Conservation (phyloP, 1,140 invertebrate genomes). For the Homalodisca vitripennis region DNA sequence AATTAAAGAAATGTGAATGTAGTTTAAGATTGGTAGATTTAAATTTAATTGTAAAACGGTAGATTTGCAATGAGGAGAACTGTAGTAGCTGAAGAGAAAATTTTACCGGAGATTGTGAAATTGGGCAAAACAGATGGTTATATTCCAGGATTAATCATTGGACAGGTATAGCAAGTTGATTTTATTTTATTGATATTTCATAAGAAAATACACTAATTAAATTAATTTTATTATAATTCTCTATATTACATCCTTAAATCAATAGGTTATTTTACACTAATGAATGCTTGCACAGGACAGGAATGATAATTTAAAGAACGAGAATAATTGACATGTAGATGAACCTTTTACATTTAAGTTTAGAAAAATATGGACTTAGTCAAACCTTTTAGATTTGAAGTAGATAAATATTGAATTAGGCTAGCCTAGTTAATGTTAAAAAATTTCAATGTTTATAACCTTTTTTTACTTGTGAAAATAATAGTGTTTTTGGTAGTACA, state of each 20-base stretch:
- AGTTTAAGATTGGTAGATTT: no score
- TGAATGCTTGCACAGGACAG: neutral
- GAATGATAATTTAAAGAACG: neutral
- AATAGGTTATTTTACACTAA: neutral
- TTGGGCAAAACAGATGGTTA: constrained; percentile 28
- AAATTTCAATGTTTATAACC: no score
- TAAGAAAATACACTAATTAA: neutral
- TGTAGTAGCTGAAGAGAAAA: constrained; percentile 28
- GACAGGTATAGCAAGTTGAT: constrained; percentile 26
- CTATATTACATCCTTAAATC: neutral
- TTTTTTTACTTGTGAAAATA: no score
- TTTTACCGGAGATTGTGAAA: constrained; percentile 17
- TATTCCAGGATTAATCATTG: constrained; percentile 32
- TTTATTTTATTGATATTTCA: neutral
- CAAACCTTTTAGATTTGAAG: no score
- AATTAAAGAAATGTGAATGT: no score
- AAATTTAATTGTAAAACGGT: no score
- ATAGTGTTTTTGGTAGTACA: no score
- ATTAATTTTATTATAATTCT: neutral
- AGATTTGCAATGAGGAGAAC: constrained; percentile 27
- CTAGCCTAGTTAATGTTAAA: no score
- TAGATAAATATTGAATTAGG: no score
- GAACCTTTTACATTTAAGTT: no score
- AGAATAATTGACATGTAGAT: no score
- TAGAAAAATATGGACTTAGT: no score